Conservation (phyloP, 2,888 invertebrate genomes). For the Trichogramma evanescens region DNA sequence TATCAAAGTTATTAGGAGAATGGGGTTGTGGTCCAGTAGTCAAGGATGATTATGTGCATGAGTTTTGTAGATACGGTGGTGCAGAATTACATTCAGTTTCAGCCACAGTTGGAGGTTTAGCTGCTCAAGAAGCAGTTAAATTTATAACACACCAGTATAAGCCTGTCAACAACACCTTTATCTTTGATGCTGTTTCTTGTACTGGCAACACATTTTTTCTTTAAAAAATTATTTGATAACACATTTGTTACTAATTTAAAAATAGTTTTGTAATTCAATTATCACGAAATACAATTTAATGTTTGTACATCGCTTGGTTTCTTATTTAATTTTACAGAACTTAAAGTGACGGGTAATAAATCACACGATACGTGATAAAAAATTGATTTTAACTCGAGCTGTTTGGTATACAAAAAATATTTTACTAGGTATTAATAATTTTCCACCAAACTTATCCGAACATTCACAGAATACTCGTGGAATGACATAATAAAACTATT, state of each 20-base stretch:
- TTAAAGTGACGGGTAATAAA: neutral
- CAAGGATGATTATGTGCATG: constrained; percentile 90
- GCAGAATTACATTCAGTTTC: constrained; percentile 91
- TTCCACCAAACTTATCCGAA: constrained; percentile 11
- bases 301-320: constrained; percentile 14
- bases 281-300: constrained; percentile 20
- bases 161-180: constrained; percentile 89
- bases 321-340: constrained; percentile 16
- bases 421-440: constrained; percentile 3
- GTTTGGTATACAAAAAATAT: constrained; percentile 1
- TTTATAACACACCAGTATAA: constrained; percentile 92
- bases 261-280: constrained; percentile 22
- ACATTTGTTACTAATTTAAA: constrained; percentile 22
- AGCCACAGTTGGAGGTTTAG: constrained; percentile 85
- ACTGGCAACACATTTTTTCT: constrained; percentile 75
- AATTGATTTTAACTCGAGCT: neutral
- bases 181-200: constrained; percentile 89
- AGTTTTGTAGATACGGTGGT: constrained; percentile 91
- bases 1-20: constrained; percentile 71
- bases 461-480: constrained; percentile 8
- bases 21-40: constrained; percentile 73
- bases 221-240: constrained; percentile 48
- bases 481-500: constrained; percentile 26
- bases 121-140: constrained; percentile 88
- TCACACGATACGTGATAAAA: no score